These are phyloP conservation scores for Phodopus roborovskii DNA, from an alignment of 2,113 vertebrate genomes.

Conservation along the genomic window DNA sequence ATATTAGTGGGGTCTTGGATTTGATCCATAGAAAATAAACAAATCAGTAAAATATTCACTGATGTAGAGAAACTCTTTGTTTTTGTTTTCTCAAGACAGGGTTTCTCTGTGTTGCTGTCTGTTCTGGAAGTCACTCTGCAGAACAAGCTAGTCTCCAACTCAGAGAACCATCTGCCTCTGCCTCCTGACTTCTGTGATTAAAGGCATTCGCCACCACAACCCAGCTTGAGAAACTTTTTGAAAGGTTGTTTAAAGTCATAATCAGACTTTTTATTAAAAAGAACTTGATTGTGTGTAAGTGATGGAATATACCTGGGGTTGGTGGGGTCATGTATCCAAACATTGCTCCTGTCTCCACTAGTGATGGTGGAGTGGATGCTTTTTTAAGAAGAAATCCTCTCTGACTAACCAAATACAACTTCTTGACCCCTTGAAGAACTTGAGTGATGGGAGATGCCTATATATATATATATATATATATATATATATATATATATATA, in stretches of 20 bases:
- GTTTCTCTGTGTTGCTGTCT: not conserved
- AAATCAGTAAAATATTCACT: not conserved
- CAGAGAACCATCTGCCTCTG: not conserved
- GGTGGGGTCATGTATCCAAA: no score
- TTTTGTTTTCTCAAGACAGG: not conserved
- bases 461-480: no score
- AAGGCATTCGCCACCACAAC: not conserved
- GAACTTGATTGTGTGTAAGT: not conserved
- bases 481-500: no score
- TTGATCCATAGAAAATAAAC: not conserved
- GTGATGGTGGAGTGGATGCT: not conserved
- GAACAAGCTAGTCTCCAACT: not conserved
- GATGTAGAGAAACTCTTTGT: not conserved
- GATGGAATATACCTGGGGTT: not conserved
- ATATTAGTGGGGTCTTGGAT: not conserved
- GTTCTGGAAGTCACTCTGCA: not conserved
- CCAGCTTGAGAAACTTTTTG: not conserved
- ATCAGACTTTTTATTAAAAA: not conserved
- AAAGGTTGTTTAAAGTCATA: not conserved
- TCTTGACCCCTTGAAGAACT: not conserved
- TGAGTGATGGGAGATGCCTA: no score
- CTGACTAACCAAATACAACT: accelerated
- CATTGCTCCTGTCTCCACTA: not conserved
- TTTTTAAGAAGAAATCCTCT: not conserved
- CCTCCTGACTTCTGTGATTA: not conserved